Evolutionary conservation across 2,888 invertebrate genomes (phyloP).

Genomic region (Argyra leucocephala): DNA sequence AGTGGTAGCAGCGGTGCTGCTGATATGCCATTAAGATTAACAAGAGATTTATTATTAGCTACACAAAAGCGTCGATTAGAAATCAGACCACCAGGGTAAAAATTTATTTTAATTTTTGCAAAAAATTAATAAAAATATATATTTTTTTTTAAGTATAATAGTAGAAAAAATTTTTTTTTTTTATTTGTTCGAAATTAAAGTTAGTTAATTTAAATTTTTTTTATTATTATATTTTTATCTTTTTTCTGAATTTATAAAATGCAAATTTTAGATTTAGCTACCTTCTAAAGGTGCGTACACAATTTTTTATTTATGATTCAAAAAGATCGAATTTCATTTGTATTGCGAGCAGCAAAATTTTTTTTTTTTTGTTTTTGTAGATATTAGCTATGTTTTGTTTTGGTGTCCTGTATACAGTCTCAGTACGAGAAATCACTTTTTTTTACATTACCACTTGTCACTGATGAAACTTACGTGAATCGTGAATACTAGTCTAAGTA

Average conservation of each 20-base stretch:
- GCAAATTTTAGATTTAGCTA: neutral
- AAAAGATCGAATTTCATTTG: neutral
- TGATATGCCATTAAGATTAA: conserved; percentile 53
- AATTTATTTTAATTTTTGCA: conserved; percentile 31
- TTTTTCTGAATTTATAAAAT: too few species aligned
- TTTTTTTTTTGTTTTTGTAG: too few species aligned
- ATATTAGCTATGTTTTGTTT: too few species aligned
- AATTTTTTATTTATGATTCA: neutral
- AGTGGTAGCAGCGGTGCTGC: conserved; percentile 33
- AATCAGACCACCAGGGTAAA: conserved; percentile 52
- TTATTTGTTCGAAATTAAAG: neutral
- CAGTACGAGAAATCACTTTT: too few species aligned
- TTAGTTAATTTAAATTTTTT: neutral
- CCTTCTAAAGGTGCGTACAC: neutral
- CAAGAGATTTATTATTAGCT: conserved; percentile 68
- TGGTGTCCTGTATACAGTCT: too few species aligned
- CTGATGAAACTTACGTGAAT: too few species aligned
- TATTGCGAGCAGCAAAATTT: neutral
- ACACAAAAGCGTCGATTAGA: conserved; percentile 67
- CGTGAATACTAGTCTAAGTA: too few species aligned
- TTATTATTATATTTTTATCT: neutral
- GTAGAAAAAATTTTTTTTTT: neutral
- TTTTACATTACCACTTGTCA: too few species aligned
- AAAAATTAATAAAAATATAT: conserved; percentile 9
- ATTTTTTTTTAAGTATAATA: conserved; percentile 19